A percentile compares a stretch with the other conserved stretches of the same genome.
Evolutionary conservation across 2,113 vertebrate species (phyloP).

Genomic region (Aix galericulata): DNA sequence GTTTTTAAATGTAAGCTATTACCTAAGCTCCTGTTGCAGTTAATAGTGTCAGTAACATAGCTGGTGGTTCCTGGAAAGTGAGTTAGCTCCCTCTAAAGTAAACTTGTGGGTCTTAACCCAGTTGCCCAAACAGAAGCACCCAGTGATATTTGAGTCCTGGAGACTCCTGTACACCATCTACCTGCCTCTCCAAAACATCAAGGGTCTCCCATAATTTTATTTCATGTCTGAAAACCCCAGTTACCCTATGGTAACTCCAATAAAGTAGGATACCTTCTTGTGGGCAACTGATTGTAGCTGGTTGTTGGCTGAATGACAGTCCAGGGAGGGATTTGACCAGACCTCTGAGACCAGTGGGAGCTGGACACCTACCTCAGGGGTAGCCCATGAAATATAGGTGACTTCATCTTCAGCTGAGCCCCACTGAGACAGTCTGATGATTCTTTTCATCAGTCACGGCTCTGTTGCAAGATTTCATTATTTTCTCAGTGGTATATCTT

Average conservation of each 20-base stretch:
- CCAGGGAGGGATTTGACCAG: background rate
- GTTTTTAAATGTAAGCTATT: background rate
- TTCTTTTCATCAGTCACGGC: background rate
- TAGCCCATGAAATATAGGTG: rapidly evolving
- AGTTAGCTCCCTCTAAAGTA: background rate
- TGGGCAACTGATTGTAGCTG: background rate
- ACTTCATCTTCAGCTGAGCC: background rate
- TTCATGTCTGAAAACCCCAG: background rate
- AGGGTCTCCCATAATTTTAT: background rate
- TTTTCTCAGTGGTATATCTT: background rate
- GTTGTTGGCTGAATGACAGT: no score
- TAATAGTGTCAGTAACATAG: background rate
- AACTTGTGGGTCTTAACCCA: background rate
- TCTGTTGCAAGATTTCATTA: background rate
- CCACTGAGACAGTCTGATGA: background rate
- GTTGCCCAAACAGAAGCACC: background rate
- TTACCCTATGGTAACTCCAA: background rate
- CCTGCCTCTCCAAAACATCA: background rate
- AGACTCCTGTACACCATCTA: background rate
- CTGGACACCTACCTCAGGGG: background rate
- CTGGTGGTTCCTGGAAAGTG: background rate
- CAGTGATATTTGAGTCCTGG: background rate
- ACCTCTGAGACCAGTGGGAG: background rate
- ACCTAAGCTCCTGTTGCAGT: background rate
- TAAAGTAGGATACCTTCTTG: background rate